Conservation (phyloP, 2,797 vertebrate species). For the Cossypha heuglini region DNA sequence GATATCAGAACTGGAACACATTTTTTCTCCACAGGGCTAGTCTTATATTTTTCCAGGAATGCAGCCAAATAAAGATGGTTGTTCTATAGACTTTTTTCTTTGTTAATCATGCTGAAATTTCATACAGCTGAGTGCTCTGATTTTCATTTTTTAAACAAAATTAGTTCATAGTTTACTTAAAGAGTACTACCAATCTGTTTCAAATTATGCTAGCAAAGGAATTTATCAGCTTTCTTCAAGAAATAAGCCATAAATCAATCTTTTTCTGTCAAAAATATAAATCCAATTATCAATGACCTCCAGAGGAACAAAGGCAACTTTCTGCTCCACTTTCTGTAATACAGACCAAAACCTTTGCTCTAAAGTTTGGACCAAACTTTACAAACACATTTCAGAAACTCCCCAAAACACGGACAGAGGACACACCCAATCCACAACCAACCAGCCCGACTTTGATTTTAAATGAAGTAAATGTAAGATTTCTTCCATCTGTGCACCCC, state of each 20-base stretch:
- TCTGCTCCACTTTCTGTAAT: not conserved
- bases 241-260: not conserved
- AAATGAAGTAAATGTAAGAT: not conserved
- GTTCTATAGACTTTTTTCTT: not conserved
- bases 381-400: not conserved
- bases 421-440: not conserved
- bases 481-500: not conserved
- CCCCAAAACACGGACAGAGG: not conserved
- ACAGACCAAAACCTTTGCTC: not conserved
- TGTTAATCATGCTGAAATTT: not conserved
- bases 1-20: not conserved
- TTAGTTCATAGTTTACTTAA: not conserved
- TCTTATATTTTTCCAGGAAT: not conserved
- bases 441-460: not conserved
- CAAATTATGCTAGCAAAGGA: not conserved
- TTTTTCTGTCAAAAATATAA: not conserved
- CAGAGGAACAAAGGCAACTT: not conserved
- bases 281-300: not conserved
- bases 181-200: not conserved
- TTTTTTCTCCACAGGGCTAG: not conserved
- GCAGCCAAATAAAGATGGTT: not conserved
- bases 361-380: not conserved
- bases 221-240: not conserved
- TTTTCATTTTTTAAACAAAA: not conserved
- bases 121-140: not conserved